Percentiles rank a stretch among this genome's conserved stretches.
Conservation (phyloP, 1,140 invertebrate species). For the Eurosta solidaginis region DNA sequence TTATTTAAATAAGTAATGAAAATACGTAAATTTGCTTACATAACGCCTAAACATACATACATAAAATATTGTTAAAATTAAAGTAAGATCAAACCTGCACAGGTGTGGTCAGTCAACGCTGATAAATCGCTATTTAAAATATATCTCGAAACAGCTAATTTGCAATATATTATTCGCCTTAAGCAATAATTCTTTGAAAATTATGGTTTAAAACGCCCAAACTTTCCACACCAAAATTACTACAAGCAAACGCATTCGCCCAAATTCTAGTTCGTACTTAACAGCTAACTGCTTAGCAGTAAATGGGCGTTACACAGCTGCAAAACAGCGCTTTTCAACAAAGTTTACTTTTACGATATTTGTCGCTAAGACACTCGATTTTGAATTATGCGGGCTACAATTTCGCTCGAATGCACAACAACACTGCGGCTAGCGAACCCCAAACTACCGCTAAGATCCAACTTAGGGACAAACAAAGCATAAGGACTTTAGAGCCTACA, state of each 20-base stretch:
- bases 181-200: conserved; percentile 6
- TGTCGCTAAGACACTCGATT: background rate
- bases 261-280: background rate
- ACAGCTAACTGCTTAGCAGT: background rate
- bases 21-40: too few relatives aligned
- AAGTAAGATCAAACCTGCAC: too few relatives aligned
- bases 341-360: background rate
- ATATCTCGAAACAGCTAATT: too few relatives aligned
- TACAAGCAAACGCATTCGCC: background rate
- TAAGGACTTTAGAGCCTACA: too few relatives aligned
- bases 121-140: too few relatives aligned
- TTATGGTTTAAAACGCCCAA: background rate
- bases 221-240: background rate
- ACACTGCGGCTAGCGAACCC: background rate
- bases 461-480: too few relatives aligned
- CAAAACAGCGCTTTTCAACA: background rate
- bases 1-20: too few relatives aligned
- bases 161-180: too few relatives aligned
- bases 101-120: too few relatives aligned
- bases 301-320: background rate
- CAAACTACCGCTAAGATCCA: too few relatives aligned
- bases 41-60: too few relatives aligned
- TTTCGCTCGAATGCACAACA: background rate
- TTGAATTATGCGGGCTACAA: background rate
- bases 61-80: too few relatives aligned